A percentile compares a stretch with the other conserved stretches of the same genome.
These are phyloP conservation scores for Galago senegalensis DNA, from an alignment of 2,797 vertebrate species.

Conservation along the genomic window DNA sequence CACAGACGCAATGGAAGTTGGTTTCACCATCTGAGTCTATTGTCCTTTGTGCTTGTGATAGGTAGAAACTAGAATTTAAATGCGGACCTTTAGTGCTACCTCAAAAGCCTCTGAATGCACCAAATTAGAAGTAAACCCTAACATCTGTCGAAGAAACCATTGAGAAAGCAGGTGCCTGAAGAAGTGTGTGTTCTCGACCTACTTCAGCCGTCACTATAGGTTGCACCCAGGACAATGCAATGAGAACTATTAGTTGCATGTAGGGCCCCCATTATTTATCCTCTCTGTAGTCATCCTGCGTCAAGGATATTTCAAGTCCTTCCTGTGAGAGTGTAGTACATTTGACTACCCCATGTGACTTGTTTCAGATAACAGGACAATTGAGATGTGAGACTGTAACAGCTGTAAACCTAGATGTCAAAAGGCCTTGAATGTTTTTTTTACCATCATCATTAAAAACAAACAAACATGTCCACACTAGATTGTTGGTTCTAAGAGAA, in stretches of 20 bases:
- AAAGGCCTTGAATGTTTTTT: background rate
- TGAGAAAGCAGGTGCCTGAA: background rate
- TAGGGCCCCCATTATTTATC: background rate
- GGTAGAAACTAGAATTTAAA: conserved; percentile 44
- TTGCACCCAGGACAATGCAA: background rate
- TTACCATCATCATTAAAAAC: background rate
- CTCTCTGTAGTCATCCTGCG: background rate
- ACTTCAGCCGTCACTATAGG: background rate
- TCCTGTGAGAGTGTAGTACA: background rate
- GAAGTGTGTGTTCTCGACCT: background rate
- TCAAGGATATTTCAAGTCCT: background rate
- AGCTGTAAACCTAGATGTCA: background rate
- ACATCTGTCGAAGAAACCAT: background rate
- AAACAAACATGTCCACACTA: background rate
- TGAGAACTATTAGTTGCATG: background rate
- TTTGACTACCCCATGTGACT: background rate
- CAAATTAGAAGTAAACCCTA: background rate
- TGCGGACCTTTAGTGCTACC: background rate
- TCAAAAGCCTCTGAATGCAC: background rate
- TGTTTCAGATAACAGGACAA: background rate
- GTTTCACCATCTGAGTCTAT: background rate
- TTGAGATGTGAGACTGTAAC: background rate
- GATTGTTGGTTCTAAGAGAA: background rate
- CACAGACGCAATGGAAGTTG: conserved; percentile 4
- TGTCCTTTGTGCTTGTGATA: conserved; percentile 50